Conservation (phyloP, 2,888 invertebrate genomes). For the Leucophenga montana region DNA sequence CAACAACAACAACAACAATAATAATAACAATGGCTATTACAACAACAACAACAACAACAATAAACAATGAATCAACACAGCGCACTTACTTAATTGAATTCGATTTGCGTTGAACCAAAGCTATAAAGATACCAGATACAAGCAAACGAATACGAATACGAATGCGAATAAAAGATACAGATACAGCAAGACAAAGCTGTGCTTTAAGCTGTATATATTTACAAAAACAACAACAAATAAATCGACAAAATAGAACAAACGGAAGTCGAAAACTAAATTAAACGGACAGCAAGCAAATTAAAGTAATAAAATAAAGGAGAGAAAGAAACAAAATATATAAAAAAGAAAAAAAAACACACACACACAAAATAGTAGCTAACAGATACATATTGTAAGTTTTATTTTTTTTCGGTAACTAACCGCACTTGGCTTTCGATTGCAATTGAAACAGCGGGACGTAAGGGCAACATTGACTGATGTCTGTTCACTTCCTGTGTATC, state of each 20-base stretch:
- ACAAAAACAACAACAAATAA: conserved; percentile 29
- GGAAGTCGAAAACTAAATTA: conserved; percentile 62
- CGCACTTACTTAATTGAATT: conserved; percentile 65
- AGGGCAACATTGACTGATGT: conserved; percentile 36
- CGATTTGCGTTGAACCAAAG: conserved; percentile 47
- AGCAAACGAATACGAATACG: conserved; percentile 6
- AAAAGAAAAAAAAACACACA: conserved; percentile 28
- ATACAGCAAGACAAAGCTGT: conserved; percentile 27
- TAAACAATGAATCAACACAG: conserved; percentile 31
- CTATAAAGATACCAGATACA: not conserved
- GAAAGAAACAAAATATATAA: not conserved
- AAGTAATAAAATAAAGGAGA: conserved; percentile 51
- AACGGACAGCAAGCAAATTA: conserved; percentile 56
- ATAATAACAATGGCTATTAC: not conserved
- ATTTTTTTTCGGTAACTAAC: conserved; percentile 1
- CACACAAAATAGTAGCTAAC: conserved; percentile 29
- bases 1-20: conserved; percentile 50
- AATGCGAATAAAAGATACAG: not conserved
- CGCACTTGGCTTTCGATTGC: not conserved
- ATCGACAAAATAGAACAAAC: conserved; percentile 60
- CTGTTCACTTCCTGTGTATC: not conserved
- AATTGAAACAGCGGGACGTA: too few species aligned
- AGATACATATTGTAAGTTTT: not conserved
- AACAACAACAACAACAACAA: too few species aligned
- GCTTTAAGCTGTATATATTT: conserved; percentile 46